Conservation (phyloP, 2,797 vertebrate species). For the Phataginus tetradactyla region DNA sequence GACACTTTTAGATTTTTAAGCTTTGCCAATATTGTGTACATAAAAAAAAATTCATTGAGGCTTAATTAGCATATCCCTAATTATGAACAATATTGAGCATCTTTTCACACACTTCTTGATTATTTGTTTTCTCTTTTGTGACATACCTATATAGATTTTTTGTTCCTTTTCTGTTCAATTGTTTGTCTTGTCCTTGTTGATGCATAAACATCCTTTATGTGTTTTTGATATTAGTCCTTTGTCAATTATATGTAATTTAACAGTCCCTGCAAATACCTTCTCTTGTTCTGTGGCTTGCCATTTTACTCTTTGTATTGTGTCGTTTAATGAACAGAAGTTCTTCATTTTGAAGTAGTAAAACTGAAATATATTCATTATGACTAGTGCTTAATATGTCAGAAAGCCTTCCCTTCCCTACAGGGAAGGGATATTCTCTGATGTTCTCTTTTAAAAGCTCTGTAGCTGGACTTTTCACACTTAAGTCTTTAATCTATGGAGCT, state of each 20-base stretch:
- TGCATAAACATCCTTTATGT: background rate
- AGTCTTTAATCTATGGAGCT: background rate
- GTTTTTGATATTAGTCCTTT: background rate
- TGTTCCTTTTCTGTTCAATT: background rate
- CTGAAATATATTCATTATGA: background rate
- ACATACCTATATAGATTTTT: background rate
- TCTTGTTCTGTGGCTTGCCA: slow-evolving; percentile 1
- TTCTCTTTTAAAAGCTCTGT: background rate
- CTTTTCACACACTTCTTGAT: background rate
- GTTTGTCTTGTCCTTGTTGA: slow-evolving; percentile 2
- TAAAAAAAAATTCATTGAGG: background rate
- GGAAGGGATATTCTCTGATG: background rate
- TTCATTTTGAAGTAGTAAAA: background rate
- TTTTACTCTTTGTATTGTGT: background rate
- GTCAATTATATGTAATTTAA: slow-evolving; percentile 11
- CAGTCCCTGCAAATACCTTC: background rate
- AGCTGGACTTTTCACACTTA: background rate
- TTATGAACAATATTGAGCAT: background rate
- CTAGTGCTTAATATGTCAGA: background rate
- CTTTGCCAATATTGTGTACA: background rate
- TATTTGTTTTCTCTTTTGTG: background rate
- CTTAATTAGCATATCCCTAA: background rate
- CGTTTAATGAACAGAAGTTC: background rate
- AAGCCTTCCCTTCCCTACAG: background rate
- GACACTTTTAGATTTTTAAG: background rate